Evolutionary conservation across 2,113 vertebrate species (phyloP).

Genomic region (Pomatostomus ruficeps): DNA sequence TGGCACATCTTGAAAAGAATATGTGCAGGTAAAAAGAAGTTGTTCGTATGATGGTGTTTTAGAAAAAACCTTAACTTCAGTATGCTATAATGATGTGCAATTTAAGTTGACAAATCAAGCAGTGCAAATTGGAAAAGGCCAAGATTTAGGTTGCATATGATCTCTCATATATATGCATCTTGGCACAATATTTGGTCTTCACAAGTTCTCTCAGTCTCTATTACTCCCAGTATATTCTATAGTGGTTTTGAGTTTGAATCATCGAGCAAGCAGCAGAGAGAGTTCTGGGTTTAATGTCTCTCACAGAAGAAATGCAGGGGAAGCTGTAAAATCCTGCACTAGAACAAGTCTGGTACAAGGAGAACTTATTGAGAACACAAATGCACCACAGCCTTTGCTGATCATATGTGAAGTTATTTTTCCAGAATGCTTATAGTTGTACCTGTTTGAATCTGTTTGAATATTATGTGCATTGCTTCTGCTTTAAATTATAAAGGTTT

Average conservation of each 20-base stretch:
- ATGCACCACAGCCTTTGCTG: not conserved
- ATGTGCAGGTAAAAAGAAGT: not conserved
- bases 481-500: not conserved
- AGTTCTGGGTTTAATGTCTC: not conserved
- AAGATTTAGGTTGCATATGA: not conserved
- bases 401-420: not conserved
- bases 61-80: not conserved
- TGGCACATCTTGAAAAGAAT: not conserved
- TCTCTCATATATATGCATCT: not conserved
- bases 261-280: not conserved
- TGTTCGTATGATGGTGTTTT: not conserved
- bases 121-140: not conserved
- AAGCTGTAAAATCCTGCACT: not conserved
- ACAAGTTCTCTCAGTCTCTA: not conserved
- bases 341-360: not conserved
- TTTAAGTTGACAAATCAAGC: not conserved
- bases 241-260: not conserved
- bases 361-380: not conserved
- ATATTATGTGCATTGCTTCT: accelerated
- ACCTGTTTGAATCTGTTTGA: not conserved
- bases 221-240: not conserved
- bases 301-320: not conserved
- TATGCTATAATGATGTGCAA: not conserved
- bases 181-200: not conserved
- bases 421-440: not conserved